A percentile compares a stretch with the other conserved stretches of the same genome.
Evolutionary conservation across 2,888 invertebrate species (phyloP).

Genomic region (Belgica antarctica): DNA sequence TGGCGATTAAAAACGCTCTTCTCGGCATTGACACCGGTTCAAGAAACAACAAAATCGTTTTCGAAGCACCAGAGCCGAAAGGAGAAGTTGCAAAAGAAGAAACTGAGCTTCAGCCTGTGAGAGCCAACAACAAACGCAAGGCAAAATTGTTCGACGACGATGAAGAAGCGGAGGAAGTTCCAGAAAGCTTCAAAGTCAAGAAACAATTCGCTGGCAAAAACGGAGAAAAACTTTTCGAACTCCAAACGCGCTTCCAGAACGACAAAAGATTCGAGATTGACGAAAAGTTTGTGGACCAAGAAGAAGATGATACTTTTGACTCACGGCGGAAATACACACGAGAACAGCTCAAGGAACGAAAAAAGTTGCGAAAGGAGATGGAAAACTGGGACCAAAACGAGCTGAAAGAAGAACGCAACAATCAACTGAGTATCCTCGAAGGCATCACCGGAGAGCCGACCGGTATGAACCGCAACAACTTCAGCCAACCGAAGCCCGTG

Average conservation of each 20-base stretch:
- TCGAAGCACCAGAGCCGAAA: slow-evolving; percentile 56
- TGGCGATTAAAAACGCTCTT: slow-evolving; percentile 64
- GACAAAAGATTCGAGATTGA: slow-evolving; percentile 76
- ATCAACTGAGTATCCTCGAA: slow-evolving; percentile 58
- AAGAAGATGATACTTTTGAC: slow-evolving; percentile 48
- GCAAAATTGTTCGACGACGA: slow-evolving; percentile 19
- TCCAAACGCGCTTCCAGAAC: slow-evolving; percentile 70
- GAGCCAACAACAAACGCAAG: slow-evolving; percentile 7
- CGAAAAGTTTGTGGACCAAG: slow-evolving; percentile 65
- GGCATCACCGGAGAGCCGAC: slow-evolving; percentile 53
- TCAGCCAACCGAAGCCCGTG: slow-evolving; percentile 23
- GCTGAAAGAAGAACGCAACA: slow-evolving; percentile 51
- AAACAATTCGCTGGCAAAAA: slow-evolving; percentile 61
- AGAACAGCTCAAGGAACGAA: slow-evolving; percentile 46
- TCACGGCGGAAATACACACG: slow-evolving; percentile 47
- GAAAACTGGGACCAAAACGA: slow-evolving; percentile 49
- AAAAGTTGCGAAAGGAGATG: slow-evolving; percentile 18
- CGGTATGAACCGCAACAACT: background rate
- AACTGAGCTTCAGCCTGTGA: background rate
- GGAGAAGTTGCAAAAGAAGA: background rate
- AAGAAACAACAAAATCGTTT: slow-evolving; percentile 54
- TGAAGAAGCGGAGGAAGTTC: slow-evolving; percentile 52
- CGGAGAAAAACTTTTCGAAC: slow-evolving; percentile 58
- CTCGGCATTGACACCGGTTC: slow-evolving; percentile 34
- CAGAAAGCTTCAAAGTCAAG: slow-evolving; percentile 61